Evolutionary conservation across 2,113 vertebrate species (phyloP).

Genomic region (Eupsittula cactorum): DNA sequence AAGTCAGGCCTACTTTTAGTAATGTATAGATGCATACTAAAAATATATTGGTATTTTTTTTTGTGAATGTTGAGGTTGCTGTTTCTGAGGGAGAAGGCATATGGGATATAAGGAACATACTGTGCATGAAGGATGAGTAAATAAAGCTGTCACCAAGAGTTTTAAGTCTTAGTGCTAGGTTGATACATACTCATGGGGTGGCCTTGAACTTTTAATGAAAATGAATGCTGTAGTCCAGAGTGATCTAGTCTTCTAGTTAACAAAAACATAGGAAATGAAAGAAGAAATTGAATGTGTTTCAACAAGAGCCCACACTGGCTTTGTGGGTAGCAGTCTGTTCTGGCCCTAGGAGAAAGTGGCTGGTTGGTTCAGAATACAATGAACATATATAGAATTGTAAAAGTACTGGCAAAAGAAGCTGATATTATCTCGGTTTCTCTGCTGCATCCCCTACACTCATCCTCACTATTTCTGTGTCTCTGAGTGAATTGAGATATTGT

Average conservation of each 20-base stretch:
- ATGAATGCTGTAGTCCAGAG: neutral
- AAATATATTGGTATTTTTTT: conserved; percentile 10
- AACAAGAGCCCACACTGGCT: neutral
- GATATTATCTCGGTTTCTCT: neutral
- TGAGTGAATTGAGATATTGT: neutral
- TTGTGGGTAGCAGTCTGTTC: neutral
- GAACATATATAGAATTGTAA: neutral
- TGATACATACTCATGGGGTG: neutral
- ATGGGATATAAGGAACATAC: conserved; percentile 18
- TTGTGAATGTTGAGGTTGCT: neutral
- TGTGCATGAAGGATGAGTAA: conserved; percentile 30
- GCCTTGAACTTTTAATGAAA: conserved; percentile 22
- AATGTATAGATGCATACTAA: neutral
- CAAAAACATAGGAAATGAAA: neutral
- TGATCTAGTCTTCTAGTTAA: neutral
- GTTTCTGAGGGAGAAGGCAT: conserved; percentile 2
- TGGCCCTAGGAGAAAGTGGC: neutral
- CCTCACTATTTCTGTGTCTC: neutral
- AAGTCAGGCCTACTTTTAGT: neutral
- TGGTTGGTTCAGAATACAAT: neutral
- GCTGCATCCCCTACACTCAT: neutral
- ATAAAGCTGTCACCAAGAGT: conserved; percentile 12
- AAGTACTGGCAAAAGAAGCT: neutral
- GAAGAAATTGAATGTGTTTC: neutral
- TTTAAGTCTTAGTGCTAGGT: neutral